phyloP scores from a whole-genome alignment of 2,888 invertebrate genomes.

The Limnephilus lunatus region DNA sequence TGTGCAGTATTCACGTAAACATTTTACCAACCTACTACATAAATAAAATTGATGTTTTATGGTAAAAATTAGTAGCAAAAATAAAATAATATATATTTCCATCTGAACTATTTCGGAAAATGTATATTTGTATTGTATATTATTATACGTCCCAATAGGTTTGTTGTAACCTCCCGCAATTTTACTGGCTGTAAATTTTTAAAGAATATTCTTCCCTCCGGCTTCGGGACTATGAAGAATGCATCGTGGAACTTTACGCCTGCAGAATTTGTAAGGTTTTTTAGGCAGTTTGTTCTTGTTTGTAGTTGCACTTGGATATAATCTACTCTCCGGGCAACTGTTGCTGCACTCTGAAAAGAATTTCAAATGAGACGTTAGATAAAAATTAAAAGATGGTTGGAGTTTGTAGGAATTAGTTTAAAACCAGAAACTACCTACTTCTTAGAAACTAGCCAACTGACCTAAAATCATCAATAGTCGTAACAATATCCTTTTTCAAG shows the following conservation, averaged over 20 bases:
- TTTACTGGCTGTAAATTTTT: conserved; percentile 46
- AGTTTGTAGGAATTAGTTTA: neutral
- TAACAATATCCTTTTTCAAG: neutral
- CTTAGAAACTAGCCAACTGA: neutral
- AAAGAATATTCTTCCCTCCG: conserved; percentile 11
- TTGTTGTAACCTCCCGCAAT: neutral
- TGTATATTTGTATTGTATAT: neutral
- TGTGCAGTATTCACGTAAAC: no score
- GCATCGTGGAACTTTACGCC: conserved; percentile 2
- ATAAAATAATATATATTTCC: neutral
- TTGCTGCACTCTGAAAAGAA: neutral
- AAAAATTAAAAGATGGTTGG: neutral
- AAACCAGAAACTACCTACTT: neutral
- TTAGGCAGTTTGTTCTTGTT: conserved; percentile 40
- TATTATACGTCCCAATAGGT: neutral
- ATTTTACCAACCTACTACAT: no score
- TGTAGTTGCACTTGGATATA: neutral
- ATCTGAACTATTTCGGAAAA: neutral
- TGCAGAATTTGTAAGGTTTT: conserved; percentile 19
- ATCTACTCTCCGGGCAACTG: neutral
- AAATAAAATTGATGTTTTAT: no score
- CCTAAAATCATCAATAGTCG: neutral
- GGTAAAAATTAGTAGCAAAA: no score
- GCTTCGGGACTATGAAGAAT: neutral
- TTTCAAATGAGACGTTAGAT: neutral